Percentiles rank a stretch among this genome's conserved stretches.
Evolutionary conservation across 1,140 invertebrate genomes (phyloP).

Genomic region (Calosoma granatense): DNA sequence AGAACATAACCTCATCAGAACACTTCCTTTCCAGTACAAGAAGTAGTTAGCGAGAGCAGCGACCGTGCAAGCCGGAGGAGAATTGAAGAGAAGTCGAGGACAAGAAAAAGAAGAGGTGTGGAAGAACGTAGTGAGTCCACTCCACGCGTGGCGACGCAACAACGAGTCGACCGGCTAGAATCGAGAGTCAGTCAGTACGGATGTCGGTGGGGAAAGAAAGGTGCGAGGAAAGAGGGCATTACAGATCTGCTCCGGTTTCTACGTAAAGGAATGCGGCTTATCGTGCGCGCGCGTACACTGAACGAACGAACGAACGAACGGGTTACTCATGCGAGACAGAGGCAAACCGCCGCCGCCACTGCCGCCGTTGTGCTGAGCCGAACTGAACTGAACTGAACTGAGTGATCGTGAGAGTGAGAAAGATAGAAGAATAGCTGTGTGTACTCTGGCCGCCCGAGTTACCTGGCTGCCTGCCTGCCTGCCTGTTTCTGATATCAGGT

Average conservation of each 20-base stretch:
- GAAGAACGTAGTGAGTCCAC: neutral
- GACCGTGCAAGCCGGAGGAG: neutral
- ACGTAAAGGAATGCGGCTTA: constrained; percentile 15
- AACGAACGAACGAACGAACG: neutral
- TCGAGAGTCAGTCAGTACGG: neutral
- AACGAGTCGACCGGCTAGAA: too few relatives aligned
- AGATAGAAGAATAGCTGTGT: too few relatives aligned
- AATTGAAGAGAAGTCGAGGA: neutral
- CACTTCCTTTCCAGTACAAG: neutral
- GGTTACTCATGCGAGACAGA: constrained; percentile 1
- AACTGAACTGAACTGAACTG: too few relatives aligned
- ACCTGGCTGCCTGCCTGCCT: too few relatives aligned
- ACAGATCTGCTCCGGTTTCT: constrained; percentile 17
- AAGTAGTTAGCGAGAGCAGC: neutral
- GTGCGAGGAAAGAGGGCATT: constrained; percentile 10
- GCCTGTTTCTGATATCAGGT: neutral
- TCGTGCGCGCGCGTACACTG: neutral
- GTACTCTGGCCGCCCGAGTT: too few relatives aligned
- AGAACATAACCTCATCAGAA: neutral
- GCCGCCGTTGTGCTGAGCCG: neutral
- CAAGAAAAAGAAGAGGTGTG: neutral
- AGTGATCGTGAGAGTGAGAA: too few relatives aligned
- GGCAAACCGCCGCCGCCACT: neutral
- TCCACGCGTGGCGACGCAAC: too few relatives aligned
- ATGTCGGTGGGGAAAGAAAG: neutral